Base-by-base conservation (phyloP, 2,888 invertebrate species). In the Nesidiocoris tenuis region DNA sequence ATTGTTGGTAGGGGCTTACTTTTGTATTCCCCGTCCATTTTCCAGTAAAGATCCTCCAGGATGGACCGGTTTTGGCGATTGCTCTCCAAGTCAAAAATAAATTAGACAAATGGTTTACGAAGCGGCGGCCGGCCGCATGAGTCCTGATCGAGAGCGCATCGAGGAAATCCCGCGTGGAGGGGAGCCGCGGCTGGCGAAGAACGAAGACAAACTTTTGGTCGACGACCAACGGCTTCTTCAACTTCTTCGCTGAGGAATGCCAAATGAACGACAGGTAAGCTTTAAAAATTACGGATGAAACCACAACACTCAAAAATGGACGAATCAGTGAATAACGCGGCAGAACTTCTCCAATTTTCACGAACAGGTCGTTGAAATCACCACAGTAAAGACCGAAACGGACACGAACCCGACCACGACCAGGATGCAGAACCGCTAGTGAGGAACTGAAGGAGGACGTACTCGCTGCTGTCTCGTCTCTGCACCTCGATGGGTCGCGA, bases 11-110 rank as follows among this genome's bases (percentile, higher is more conserved):
- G 54, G 54, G 63, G 67, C 65, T 76, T 72, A 21, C 25, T 71
- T 63, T 59, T 63, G 55, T 70, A 66, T 55, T 67, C 76, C 24
- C 66, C 74, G 66, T 74, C 74, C 64, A 74, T 74, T 12, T 22
- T 70, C 54, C 39, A 39, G 12, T 39, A 39, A 39, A 39, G 39
- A 39, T 39, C 39, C 12, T 1, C 65, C 61, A 19, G 65, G 65
- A 39, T 65, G 59, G 5, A 18, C 59, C 59, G 59, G 39, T 39
- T 7, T 3, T 12, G 12, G 39, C 5, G 12, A 39, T 39, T n/a
- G 12, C 12, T 21, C 56, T 7, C 55, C 55, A 56, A 67, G 54
- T n/a, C 2, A 54, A 17, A 54, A 17, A 17, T 1, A 16, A 54
- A 7, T n/a, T 39, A 24, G 17, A 57, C n/a, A 19, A 18, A 12